Conservation (phyloP, 2,113 vertebrate genomes). For the Passerina amoena region DNA sequence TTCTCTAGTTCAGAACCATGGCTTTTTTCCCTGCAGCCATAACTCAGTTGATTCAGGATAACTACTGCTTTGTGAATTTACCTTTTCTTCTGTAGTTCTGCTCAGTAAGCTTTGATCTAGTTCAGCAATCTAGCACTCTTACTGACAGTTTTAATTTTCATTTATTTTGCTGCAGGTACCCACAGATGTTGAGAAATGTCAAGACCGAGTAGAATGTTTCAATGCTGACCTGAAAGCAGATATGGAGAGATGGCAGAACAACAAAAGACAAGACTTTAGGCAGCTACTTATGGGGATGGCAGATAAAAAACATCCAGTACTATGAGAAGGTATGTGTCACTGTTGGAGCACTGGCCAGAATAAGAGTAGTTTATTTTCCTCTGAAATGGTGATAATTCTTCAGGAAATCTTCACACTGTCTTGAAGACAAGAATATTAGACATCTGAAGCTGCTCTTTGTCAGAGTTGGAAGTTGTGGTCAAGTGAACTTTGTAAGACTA, state of each 20-base stretch:
- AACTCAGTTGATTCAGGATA: neutral
- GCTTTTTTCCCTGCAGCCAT: neutral
- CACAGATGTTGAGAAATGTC: slow-evolving; percentile 91
- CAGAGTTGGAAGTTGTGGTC: neutral
- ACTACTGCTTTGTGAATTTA: neutral
- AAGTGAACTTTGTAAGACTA: neutral
- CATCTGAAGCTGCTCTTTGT: neutral
- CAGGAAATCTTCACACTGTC: neutral
- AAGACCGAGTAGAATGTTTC: slow-evolving; percentile 95
- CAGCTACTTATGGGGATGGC: slow-evolving; percentile 93
- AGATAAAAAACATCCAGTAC: slow-evolving; percentile 92
- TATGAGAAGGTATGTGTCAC: slow-evolving; percentile 89
- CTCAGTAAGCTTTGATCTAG: neutral
- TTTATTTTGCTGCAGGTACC: slow-evolving; percentile 80
- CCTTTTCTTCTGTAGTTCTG: neutral
- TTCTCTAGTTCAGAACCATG: neutral
- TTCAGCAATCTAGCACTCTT: neutral
- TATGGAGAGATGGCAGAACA: slow-evolving; percentile 98
- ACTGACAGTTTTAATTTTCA: neutral
- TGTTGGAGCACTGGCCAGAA: neutral
- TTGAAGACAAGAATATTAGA: neutral
- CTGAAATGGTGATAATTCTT: neutral
- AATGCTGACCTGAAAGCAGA: slow-evolving; percentile 97
- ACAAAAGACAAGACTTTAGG: slow-evolving; percentile 94
- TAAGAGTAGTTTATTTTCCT: neutral